A percentile compares a stretch with the other conserved stretches of the same genome.
Conservation (phyloP, 2,113 vertebrate species). For the Sinocyclocheilus grahami region DNA sequence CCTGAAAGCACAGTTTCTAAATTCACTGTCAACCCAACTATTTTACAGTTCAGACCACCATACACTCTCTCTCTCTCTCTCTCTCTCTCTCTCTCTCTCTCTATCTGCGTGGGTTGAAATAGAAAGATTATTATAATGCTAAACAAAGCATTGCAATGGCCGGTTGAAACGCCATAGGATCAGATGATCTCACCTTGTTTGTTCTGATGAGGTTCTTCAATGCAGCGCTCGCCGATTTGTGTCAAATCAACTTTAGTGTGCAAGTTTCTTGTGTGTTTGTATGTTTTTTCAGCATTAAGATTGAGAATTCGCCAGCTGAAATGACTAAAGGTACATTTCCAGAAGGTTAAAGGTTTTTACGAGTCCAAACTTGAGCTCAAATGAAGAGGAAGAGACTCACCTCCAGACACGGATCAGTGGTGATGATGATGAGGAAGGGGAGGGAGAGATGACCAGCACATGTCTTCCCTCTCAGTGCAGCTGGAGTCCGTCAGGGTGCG, state of each 20-base stretch:
- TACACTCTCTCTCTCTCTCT: neutral
- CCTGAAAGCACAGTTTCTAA: neutral
- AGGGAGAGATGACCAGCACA: slow-evolving; percentile 46
- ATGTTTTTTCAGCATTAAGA: neutral
- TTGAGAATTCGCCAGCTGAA: neutral
- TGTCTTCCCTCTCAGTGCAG: slow-evolving; percentile 46
- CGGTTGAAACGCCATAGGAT: neutral
- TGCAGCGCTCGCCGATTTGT: neutral
- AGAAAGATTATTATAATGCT: slow-evolving; percentile 18
- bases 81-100: neutral
- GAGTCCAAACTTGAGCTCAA: neutral
- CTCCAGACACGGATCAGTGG: slow-evolving; percentile 53
- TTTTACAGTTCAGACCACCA: slow-evolving; percentile 2
- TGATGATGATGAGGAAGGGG: slow-evolving; percentile 34
- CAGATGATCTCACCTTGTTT: neutral
- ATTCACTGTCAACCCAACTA: neutral
- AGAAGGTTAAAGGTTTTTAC: neutral
- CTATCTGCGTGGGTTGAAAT: slow-evolving; percentile 18
- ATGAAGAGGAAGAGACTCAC: slow-evolving; percentile 36
- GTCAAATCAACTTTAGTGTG: neutral
- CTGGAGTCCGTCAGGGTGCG: slow-evolving; percentile 30
- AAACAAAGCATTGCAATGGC: slow-evolving; percentile 4
- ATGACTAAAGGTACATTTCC: no score
- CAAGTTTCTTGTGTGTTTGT: neutral
- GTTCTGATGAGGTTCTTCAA: neutral